These are phyloP conservation scores for Urocyon cinereoargenteus DNA, from an alignment of 2,797 vertebrate species.

Conservation along the genomic window DNA sequence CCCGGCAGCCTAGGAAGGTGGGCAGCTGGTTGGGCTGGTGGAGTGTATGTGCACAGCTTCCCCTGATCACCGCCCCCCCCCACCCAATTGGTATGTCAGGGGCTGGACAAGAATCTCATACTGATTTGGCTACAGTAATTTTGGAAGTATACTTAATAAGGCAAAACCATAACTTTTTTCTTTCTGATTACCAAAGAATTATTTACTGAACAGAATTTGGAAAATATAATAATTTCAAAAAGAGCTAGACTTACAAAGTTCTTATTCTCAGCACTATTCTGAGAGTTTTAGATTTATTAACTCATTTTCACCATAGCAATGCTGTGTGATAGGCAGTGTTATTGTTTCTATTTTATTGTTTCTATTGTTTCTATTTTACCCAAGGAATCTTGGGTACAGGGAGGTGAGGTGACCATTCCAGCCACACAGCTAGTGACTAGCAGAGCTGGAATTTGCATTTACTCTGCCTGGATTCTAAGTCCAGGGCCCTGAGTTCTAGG, in stretches of 20 bases:
- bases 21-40: not conserved
- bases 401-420: not conserved
- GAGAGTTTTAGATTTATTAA: not conserved
- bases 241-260: not conserved
- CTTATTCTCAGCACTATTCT: not conserved
- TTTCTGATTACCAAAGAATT: slow-evolving; percentile 17
- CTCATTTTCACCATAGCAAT: not conserved
- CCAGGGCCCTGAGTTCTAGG: not conserved
- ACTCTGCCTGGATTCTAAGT: not conserved
- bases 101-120: not conserved
- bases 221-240: not conserved
- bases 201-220: not conserved
- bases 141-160: not conserved
- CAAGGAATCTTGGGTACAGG: not conserved
- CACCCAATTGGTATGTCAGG: not conserved
- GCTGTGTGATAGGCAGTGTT: not conserved
- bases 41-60: too few relatives aligned
- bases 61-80: not conserved
- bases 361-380: not conserved
- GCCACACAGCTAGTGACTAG: not conserved
- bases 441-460: not conserved
- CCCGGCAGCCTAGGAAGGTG: not conserved
- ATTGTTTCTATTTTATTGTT: not conserved
- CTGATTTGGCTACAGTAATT: not conserved
- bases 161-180: not conserved